phyloP scores from a whole-genome alignment of 2,113 vertebrate genomes.

The Lates calcarifer region DNA sequence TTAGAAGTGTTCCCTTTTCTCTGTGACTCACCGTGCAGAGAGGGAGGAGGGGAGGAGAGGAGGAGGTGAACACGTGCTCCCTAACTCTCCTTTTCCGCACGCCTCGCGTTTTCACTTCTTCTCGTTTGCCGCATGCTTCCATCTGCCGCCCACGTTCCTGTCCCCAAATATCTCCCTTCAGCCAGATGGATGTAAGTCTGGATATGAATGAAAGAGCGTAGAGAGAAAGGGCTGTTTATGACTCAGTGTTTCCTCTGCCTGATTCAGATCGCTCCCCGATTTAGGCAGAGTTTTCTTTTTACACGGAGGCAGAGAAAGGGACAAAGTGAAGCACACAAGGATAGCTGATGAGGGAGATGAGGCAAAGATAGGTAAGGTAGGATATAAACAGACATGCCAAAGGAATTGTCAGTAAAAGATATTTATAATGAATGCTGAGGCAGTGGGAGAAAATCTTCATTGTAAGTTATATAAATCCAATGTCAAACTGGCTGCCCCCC shows the following conservation, averaged over 20 bases:
- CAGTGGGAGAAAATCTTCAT: conserved; percentile 32
- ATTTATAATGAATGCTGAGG: conserved; percentile 37
- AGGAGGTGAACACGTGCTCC: conserved; percentile 46
- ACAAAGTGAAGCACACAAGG: conserved; percentile 14
- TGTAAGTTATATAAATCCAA: conserved; percentile 31
- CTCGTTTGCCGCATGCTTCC: conserved; percentile 42
- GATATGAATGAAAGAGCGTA: conserved; percentile 53
- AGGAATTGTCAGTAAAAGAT: conserved; percentile 13
- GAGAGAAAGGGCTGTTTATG: conserved; percentile 46
- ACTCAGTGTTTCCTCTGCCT: conserved; percentile 57
- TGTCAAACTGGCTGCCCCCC: not conserved
- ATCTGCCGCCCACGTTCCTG: conserved; percentile 37
- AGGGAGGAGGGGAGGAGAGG: too few relatives aligned
- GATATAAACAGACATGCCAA: conserved; percentile 32
- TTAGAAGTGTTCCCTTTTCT: conserved; percentile 55
- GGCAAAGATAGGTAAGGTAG: conserved; percentile 38
- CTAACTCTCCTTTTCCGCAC: conserved; percentile 28
- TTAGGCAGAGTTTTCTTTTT: conserved; percentile 41
- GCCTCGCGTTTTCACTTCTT: conserved; percentile 50
- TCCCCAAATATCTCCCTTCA: conserved; percentile 66
- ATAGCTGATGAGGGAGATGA: conserved; percentile 53
- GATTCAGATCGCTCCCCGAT: conserved; percentile 45
- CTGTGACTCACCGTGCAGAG: conserved; percentile 45
- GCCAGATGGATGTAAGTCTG: conserved; percentile 56
- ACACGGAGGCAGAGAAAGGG: conserved; percentile 7